Evolutionary conservation across 2,797 vertebrate species (phyloP).

Genomic region (Chromis chromis): DNA sequence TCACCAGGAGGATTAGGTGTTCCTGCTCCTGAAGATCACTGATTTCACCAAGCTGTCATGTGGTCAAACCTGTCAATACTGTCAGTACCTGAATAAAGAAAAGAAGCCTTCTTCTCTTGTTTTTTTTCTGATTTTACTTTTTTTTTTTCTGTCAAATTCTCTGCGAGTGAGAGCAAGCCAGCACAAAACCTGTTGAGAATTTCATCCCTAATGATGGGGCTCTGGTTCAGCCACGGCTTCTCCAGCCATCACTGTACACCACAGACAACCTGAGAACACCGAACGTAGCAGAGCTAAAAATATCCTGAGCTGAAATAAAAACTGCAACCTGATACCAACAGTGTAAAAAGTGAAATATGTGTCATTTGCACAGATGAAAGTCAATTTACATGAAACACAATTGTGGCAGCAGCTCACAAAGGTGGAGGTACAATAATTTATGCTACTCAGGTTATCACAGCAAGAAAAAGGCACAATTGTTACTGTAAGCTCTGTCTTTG

Average conservation of each 20-base stretch:
- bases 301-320: slow-evolving; percentile 39
- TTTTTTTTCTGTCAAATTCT: slow-evolving; percentile 52
- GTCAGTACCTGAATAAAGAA: slow-evolving; percentile 3
- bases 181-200: slow-evolving; percentile 44
- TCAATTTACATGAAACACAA: not conserved
- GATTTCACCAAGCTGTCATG: slow-evolving; percentile 18
- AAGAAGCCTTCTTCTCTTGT: slow-evolving; percentile 28
- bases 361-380: not conserved
- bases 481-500: not conserved
- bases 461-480: not conserved
- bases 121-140: slow-evolving; percentile 43
- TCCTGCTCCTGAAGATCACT: not conserved
- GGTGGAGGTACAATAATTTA: not conserved
- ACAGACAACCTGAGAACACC: slow-evolving; percentile 53
- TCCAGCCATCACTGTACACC: slow-evolving; percentile 48
- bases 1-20: slow-evolving; percentile 22
- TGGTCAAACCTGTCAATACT: slow-evolving; percentile 9
- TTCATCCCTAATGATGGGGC: slow-evolving; percentile 52
- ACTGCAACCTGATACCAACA: slow-evolving; percentile 32
- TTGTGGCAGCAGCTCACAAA: not conserved
- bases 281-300: slow-evolving; percentile 52
- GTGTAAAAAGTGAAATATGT: slow-evolving; percentile 1
- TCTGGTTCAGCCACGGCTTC: slow-evolving; percentile 53
- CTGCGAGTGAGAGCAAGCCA: slow-evolving; percentile 34
- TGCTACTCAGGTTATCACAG: not conserved